Evolutionary conservation across 2,113 vertebrate species (phyloP).

Genomic region (Tragelaphus scriptus): DNA sequence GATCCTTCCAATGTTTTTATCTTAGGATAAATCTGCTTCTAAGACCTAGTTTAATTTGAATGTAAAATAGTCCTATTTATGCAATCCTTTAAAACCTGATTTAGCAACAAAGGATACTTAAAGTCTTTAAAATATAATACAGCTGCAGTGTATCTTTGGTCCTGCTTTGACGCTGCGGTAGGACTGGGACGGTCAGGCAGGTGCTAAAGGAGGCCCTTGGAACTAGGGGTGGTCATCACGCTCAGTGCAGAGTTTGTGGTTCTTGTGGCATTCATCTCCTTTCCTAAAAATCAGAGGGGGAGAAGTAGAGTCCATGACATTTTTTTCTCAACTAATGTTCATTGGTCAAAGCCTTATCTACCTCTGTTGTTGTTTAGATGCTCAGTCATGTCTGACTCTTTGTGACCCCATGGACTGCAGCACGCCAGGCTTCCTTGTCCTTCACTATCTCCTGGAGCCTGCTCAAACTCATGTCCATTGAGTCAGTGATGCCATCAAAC

Average conservation of each 20-base stretch:
- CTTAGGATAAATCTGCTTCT: neutral
- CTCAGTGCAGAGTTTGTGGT: accelerated
- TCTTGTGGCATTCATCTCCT: neutral
- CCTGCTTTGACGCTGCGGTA: accelerated
- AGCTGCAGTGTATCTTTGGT: neutral
- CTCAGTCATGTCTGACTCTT: neutral
- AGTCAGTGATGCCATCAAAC: neutral
- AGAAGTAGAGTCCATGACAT: too few relatives aligned
- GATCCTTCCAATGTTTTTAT: neutral
- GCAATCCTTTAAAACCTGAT: neutral
- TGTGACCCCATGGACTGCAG: neutral
- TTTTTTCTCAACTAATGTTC: neutral
- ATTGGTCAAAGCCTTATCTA: neutral
- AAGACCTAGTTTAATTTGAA: neutral
- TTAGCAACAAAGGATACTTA: neutral
- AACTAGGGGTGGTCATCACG: accelerated
- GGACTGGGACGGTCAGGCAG: accelerated
- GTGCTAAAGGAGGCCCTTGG: neutral
- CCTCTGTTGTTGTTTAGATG: neutral
- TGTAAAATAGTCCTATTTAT: neutral
- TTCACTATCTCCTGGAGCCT: neutral
- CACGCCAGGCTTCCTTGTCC: neutral
- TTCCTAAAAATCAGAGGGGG: neutral
- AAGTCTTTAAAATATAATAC: neutral
- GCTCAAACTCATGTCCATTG: neutral